Conservation (phyloP, 1,140 invertebrate species). For the Nymphalis io region DNA sequence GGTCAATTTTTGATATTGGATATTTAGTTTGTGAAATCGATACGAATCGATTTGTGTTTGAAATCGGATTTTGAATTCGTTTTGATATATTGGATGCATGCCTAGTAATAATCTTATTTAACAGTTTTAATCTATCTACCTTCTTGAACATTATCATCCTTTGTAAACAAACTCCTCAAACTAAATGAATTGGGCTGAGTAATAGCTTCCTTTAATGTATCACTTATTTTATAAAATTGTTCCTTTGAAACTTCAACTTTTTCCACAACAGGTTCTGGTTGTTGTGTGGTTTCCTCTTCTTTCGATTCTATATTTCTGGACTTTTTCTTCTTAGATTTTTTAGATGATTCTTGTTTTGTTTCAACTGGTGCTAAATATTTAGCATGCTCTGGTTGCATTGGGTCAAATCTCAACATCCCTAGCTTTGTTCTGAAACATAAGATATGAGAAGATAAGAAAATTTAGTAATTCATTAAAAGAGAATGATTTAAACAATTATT, state of each 20-base stretch:
- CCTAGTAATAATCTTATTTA: too few species aligned
- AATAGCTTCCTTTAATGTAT: slow-evolving; percentile 81
- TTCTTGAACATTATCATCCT: slow-evolving; percentile 56
- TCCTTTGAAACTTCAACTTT: slow-evolving; percentile 83
- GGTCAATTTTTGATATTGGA: too few species aligned
- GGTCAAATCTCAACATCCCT: slow-evolving; percentile 84
- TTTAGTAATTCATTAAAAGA: neutral
- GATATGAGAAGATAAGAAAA: neutral
- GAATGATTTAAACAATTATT: neutral
- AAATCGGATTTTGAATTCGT: too few species aligned
- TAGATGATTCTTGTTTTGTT: slow-evolving; percentile 50
- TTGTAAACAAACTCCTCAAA: slow-evolving; percentile 81
- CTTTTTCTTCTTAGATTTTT: slow-evolving; percentile 71
- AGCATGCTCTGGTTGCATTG: slow-evolving; percentile 81
- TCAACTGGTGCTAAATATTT: slow-evolving; percentile 77
- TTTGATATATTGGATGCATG: too few species aligned
- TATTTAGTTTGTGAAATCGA: too few species aligned
- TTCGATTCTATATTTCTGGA: slow-evolving; percentile 38
- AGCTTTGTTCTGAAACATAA: slow-evolving; percentile 60
- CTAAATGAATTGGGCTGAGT: slow-evolving; percentile 81
- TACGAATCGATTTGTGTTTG: too few species aligned
- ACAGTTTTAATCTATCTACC: slow-evolving; percentile 24
- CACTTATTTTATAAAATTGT: slow-evolving; percentile 83
- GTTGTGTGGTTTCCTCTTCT: slow-evolving; percentile 42
- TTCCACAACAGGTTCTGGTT: slow-evolving; percentile 47